Conservation (phyloP, 92 coral and sea anemone genomes). For the Zoanthus gigantus region DNA sequence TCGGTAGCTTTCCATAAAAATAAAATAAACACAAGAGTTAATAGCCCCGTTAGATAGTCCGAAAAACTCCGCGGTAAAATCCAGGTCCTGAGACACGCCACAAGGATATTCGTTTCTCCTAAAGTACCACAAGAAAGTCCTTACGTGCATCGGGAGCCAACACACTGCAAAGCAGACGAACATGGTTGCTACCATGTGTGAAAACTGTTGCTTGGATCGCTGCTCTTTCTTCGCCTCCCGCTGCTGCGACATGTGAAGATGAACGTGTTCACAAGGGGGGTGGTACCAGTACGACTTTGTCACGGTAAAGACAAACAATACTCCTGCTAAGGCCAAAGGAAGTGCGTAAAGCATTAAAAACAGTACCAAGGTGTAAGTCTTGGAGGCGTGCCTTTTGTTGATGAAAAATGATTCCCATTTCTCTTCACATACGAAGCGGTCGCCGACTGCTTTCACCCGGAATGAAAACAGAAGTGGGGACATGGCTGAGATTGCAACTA, state of each 20-base stretch:
- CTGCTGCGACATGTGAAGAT: neutral
- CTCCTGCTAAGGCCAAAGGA: constrained; percentile 10
- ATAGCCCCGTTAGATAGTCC: constrained; percentile 30
- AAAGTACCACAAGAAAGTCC: constrained; percentile 40
- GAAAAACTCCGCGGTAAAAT: constrained; percentile 35
- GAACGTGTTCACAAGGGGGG: constrained; percentile 16
- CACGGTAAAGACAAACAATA: neutral
- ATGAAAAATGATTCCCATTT: constrained; percentile 46
- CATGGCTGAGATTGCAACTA: constrained; percentile 27
- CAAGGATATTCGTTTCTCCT: constrained; percentile 24
- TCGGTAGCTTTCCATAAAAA: constrained; percentile 28
- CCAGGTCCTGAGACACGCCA: constrained; percentile 11
- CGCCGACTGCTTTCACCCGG: constrained; percentile 26
- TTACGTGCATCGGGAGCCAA: constrained; percentile 49
- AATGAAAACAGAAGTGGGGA: constrained; percentile 44
- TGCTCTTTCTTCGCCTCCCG: constrained; percentile 33
- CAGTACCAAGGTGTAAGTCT: constrained; percentile 39
- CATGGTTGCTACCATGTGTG: constrained; percentile 36
- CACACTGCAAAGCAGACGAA: constrained; percentile 42
- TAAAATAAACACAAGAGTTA: constrained; percentile 17
- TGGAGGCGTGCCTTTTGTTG: constrained; percentile 36
- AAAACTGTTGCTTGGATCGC: constrained; percentile 26
- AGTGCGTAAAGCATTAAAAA: constrained; percentile 33
- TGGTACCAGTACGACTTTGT: constrained; percentile 19
- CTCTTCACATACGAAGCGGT: constrained; percentile 41